Evolutionary conservation across 2,888 invertebrate species (phyloP).

Genomic region (Trichopoda pennipes): DNA sequence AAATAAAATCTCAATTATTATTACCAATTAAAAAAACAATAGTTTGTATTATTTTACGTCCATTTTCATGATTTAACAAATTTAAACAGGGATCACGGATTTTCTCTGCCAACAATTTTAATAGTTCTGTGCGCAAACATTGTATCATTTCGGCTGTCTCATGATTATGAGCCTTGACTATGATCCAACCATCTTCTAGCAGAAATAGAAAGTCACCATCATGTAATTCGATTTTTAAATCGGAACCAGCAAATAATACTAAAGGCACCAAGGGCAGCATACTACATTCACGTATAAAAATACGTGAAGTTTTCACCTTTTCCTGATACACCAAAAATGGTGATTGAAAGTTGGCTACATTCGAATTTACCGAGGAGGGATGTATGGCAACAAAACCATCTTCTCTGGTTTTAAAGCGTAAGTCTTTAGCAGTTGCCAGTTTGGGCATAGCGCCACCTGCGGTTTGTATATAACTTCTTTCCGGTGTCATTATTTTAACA

Average conservation of each 20-base stretch:
- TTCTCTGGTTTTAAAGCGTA: slow-evolving; percentile 87
- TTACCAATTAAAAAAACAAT: slow-evolving; percentile 87
- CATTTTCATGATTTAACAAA: slow-evolving; percentile 87
- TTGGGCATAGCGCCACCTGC: slow-evolving; percentile 88
- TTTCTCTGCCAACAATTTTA: slow-evolving; percentile 90
- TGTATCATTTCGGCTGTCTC: slow-evolving; percentile 92
- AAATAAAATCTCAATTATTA: slow-evolving; percentile 66
- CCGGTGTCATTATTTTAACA: slow-evolving; percentile 89
- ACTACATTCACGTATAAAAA: slow-evolving; percentile 90
- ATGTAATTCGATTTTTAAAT: slow-evolving; percentile 87
- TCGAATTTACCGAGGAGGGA: slow-evolving; percentile 89
- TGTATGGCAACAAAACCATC: slow-evolving; percentile 89
- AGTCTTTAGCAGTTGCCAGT: slow-evolving; percentile 86
- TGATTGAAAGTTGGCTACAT: slow-evolving; percentile 85
- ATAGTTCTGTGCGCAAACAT: slow-evolving; percentile 88
- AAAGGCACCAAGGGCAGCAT: slow-evolving; percentile 89
- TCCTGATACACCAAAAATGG: slow-evolving; percentile 92
- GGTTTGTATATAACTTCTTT: slow-evolving; percentile 88
- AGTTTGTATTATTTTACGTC: slow-evolving; percentile 88
- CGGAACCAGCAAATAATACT: slow-evolving; percentile 88
- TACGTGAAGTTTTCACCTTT: slow-evolving; percentile 89
- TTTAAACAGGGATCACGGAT: slow-evolving; percentile 90
- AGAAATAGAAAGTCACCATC: slow-evolving; percentile 88
- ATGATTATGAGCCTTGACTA: slow-evolving; percentile 89
- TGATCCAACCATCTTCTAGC: slow-evolving; percentile 91